phyloP scores from a whole-genome alignment of 2,113 vertebrate genomes.

The Engraulis encrasicolus region DNA sequence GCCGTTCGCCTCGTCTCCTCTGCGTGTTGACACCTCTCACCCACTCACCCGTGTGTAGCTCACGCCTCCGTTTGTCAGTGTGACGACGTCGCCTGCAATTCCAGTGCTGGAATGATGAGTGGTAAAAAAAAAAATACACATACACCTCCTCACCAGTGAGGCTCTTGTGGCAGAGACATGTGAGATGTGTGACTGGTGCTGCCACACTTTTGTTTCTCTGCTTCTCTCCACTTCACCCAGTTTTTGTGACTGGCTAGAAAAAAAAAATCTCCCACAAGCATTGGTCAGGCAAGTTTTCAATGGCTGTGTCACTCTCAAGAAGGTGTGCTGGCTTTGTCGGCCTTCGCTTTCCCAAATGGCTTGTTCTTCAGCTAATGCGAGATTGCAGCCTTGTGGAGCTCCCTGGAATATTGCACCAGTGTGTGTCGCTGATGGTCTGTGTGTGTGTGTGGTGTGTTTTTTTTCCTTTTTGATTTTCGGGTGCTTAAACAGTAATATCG shows the following conservation, averaged over 20 bases:
- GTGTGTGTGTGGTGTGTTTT: neutral
- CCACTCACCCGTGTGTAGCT: slow-evolving; percentile 15
- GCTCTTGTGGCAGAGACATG: neutral
- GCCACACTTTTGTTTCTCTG: neutral
- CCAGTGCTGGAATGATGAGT: slow-evolving; percentile 1
- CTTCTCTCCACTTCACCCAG: no score
- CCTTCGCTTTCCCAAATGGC: neutral
- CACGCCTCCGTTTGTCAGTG: slow-evolving; percentile 35
- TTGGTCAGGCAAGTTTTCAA: neutral
- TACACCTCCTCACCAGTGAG: neutral
- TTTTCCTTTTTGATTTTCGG: slow-evolving; percentile 8
- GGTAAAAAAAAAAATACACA: no score
- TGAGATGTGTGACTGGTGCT: neutral
- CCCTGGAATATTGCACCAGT: neutral
- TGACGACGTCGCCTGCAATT: slow-evolving; percentile 11
- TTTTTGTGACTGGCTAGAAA: neutral
- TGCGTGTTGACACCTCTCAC: slow-evolving; percentile 24
- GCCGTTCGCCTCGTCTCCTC: no score
- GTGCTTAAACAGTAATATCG: slow-evolving; percentile 25
- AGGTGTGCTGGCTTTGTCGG: neutral
- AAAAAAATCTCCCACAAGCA: neutral
- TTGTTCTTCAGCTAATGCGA: neutral
- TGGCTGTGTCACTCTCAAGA: neutral
- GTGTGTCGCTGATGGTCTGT: no score
- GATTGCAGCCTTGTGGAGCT: neutral